Evolutionary conservation across 2,888 invertebrate genomes (phyloP).

Genomic region (Mythimna vitellina): DNA sequence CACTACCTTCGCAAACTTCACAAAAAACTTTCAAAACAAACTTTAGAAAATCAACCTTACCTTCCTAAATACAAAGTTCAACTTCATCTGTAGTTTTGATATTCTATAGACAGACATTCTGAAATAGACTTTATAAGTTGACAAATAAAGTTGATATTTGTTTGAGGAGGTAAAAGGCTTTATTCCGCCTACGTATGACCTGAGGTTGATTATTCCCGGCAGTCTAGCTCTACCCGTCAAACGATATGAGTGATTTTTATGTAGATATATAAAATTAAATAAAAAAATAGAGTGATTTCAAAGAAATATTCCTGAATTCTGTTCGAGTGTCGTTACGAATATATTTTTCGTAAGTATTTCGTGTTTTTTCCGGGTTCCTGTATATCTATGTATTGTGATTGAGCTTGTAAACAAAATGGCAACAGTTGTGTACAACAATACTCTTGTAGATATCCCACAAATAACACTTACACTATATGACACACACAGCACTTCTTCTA

Average conservation of each 20-base stretch:
- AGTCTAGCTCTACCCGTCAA: slow-evolving; percentile 16
- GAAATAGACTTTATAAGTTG: neutral
- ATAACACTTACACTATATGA: no score
- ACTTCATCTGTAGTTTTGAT: neutral
- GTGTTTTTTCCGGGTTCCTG: no score
- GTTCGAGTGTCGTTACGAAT: neutral
- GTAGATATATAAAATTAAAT: no score
- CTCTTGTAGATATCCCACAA: no score
- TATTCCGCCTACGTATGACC: slow-evolving; percentile 1
- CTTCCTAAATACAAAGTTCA: rapidly evolving
- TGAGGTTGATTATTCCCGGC: slow-evolving; percentile 8
- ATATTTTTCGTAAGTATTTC: slow-evolving; percentile 7
- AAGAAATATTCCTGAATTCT: neutral
- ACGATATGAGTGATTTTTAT: neutral
- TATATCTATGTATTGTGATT: no score
- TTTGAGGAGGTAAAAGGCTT: neutral
- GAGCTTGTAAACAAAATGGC: no score
- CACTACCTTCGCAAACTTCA: slow-evolving; percentile 7
- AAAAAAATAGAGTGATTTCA: neutral
- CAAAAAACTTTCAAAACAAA: neutral
- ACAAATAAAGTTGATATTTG: neutral
- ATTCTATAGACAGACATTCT: neutral
- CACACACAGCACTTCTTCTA: no score
- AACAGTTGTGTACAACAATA: no score
- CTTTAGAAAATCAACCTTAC: neutral